Evolutionary conservation across 2,113 vertebrate genomes (phyloP).

Genomic region (Leptosomus discolor): DNA sequence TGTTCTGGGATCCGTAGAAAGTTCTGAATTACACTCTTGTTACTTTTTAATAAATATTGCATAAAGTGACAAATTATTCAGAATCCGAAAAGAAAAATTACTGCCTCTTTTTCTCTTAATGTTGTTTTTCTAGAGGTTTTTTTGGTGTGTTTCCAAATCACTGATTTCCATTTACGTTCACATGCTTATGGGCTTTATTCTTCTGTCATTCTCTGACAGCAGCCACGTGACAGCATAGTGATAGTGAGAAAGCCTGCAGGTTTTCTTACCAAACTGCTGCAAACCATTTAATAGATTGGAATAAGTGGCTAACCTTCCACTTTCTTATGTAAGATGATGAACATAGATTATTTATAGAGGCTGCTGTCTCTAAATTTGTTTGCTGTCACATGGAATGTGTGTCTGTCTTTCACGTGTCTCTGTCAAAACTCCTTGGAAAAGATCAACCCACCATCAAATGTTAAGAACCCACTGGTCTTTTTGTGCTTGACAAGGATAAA

Average conservation of each 20-base stretch:
- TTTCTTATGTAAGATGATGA: conserved; percentile 54
- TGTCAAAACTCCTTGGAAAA: conserved; percentile 19
- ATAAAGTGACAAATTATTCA: background rate
- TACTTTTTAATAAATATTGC: background rate
- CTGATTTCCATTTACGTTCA: conserved; percentile 25
- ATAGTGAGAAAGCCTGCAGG: conserved; percentile 33
- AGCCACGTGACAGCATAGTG: background rate
- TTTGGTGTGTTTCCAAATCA: background rate
- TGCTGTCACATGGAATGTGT: conserved; percentile 39
- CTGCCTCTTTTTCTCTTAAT: background rate
- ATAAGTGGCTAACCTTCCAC: conserved; percentile 36
- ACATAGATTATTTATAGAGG: conserved; percentile 45
- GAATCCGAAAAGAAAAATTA: background rate
- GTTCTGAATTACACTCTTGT: background rate
- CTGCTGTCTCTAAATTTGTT: conserved; percentile 32
- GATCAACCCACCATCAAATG: background rate
- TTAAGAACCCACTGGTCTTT: background rate
- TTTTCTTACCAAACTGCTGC: conserved; percentile 52
- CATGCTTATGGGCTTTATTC: conserved; percentile 25
- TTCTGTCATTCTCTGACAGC: background rate
- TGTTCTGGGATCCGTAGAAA: background rate
- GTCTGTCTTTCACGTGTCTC: conserved; percentile 8
- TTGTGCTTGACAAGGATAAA: conserved; percentile 12
- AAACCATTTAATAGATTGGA: conserved; percentile 40
- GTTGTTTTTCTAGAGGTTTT: background rate